Evolutionary conservation across 2,113 vertebrate species (phyloP).

Genomic region (Orcinus orca): DNA sequence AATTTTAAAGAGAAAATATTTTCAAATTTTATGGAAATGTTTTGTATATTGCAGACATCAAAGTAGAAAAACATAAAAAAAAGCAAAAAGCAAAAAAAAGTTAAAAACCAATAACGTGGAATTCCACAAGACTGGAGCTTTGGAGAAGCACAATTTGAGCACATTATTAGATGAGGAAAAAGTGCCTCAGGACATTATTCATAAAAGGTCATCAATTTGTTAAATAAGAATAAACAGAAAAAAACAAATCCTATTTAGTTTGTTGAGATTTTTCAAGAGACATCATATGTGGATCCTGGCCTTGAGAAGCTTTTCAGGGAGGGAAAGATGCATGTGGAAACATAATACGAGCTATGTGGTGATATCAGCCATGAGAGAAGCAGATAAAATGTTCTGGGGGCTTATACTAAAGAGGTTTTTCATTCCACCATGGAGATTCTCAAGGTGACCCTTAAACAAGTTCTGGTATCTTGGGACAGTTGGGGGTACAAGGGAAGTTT

Average conservation of each 20-base stretch:
- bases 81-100: neutral
- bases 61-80: slow-evolving; percentile 54
- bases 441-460: neutral
- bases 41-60: slow-evolving; percentile 32
- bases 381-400: neutral
- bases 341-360: neutral
- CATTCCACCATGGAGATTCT: neutral
- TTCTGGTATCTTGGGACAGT: neutral
- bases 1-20: neutral
- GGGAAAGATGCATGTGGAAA: neutral
- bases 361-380: neutral
- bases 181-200: neutral
- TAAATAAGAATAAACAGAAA: neutral
- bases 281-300: neutral
- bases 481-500: neutral
- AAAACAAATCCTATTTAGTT: neutral
- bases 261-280: neutral
- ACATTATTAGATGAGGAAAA: neutral
- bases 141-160: neutral
- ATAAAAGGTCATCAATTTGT: neutral
- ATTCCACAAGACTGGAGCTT: neutral
- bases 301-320: neutral
- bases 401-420: neutral
- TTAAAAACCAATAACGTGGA: too few species aligned
- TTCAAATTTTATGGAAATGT: slow-evolving; percentile 23